Evolutionary conservation across 2,113 vertebrate species (phyloP), one percentile per base, ranked within the genome.

Genomic region (Myxocyprinus asiaticus): DNA sequence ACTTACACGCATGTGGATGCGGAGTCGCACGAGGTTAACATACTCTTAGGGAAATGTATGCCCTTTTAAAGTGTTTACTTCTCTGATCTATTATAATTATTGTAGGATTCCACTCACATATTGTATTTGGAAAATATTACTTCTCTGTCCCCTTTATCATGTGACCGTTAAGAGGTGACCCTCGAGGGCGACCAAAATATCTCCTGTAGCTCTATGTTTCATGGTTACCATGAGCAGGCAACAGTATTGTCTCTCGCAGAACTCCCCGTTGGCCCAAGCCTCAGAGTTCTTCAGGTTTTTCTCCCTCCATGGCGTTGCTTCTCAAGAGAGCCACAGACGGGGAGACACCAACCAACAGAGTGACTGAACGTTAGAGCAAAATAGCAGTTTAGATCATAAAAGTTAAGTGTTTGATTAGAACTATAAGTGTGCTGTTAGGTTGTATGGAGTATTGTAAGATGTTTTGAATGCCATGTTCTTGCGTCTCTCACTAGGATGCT

Each of bases 181-280:
- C 88, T 48, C 22, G 82, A 51, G 84, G 86, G 74, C 77, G 87
- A 86, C 80, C 69, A 77, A 91, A 93, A 91, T 93, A 92, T 77
- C 78, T 65, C 44, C 76, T 85, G 83, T 48, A 67, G 71, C 75
- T 79, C 61, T 50, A 17, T 79, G 81, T 81, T 87, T 80, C 81
- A 81, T 81, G 3, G 89, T 93, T 92, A 89, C 92, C 87, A 92
- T 90, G 90, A 88, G 82, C 76, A 43, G 76, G 79, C 76, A 81
- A 85, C 89, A 83, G 66, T 66, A 81, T 86, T 80, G 84, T 82
- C 78, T 88, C 89, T 82, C 59, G 17, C 33, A 78, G 83, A 82
- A 80, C 79, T 87, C 86, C 69, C 84, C 86, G 77, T 15, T 43
- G 9, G 76, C 65, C 63, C 65, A 70, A 77, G 83, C 79, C 59